Conservation (phyloP, 2,888 invertebrate genomes). For the Drosophila imparisetae region DNA sequence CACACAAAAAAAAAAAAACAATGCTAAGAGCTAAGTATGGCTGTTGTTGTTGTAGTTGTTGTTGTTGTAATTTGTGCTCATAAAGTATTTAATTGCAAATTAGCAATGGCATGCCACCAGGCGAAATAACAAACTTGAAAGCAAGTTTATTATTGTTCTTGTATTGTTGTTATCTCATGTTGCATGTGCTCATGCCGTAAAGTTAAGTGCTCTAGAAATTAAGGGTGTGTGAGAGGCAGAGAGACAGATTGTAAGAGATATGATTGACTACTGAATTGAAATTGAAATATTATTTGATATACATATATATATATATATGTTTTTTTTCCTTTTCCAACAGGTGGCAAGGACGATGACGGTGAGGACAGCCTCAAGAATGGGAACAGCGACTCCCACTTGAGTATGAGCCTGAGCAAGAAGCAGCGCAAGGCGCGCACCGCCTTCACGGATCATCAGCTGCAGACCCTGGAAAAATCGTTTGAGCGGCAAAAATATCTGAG, state of each 20-base stretch:
- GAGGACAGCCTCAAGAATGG: slow-evolving; percentile 84
- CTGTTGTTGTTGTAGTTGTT: slow-evolving; percentile 29
- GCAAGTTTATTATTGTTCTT: slow-evolving; percentile 37
- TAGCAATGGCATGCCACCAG: slow-evolving; percentile 64
- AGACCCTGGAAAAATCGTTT: slow-evolving; percentile 98
- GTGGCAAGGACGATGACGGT: slow-evolving; percentile 93
- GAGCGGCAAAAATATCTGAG: slow-evolving; percentile 98
- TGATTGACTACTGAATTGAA: not conserved
- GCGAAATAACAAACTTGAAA: slow-evolving; percentile 23
- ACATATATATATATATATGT: no score
- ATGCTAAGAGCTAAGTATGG: slow-evolving; percentile 13
- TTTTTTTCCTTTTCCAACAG: slow-evolving; percentile 85
- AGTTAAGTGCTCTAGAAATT: slow-evolving; percentile 41
- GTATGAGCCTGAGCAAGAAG: slow-evolving; percentile 90
- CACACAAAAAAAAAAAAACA: slow-evolving; percentile 4
- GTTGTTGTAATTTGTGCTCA: slow-evolving; percentile 73
- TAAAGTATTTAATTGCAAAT: slow-evolving; percentile 81
- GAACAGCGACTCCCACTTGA: slow-evolving; percentile 61
- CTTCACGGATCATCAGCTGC: slow-evolving; percentile 99
- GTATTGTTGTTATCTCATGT: slow-evolving; percentile 42
- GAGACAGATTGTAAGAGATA: not conserved
- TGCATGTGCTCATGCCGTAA: slow-evolving; percentile 69
- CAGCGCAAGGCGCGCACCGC: slow-evolving; percentile 98
- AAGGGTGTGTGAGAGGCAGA: not conserved
- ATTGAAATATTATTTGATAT: not conserved